These are phyloP conservation scores for Polydrusus tereticollis DNA, from an alignment of 2,888 invertebrate species.

Conservation along the genomic window DNA sequence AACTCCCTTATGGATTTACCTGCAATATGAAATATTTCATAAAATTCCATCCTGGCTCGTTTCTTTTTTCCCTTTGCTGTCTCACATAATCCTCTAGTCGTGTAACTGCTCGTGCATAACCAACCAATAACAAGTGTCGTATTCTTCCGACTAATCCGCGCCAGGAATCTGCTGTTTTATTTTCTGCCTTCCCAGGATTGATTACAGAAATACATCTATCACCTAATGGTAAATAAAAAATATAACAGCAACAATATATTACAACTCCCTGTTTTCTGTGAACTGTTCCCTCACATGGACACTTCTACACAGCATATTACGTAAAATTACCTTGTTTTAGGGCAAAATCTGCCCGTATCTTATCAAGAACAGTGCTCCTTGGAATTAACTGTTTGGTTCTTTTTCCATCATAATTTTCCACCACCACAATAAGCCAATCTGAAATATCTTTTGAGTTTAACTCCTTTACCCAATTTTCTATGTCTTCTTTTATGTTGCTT, in stretches of 20 bases:
- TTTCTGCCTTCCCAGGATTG: conserved; percentile 91
- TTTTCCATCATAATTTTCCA: conserved; percentile 92
- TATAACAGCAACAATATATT: no score
- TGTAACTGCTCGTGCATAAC: conserved; percentile 87
- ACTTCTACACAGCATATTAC: no score
- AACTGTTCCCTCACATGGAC: no score
- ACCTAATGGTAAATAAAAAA: conserved; percentile 58
- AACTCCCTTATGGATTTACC: conserved; percentile 67
- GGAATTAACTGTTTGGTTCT: conserved; percentile 93
- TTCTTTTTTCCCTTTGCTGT: conserved; percentile 89
- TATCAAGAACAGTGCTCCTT: conserved; percentile 93
- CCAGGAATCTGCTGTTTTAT: conserved; percentile 92
- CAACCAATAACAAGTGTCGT: conserved; percentile 84
- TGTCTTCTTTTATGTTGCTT: conserved; percentile 87
- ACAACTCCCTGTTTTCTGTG: no score
- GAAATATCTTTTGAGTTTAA: conserved; percentile 80
- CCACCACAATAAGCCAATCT: conserved; percentile 95
- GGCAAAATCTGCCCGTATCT: conserved; percentile 94
- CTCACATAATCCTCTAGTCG: conserved; percentile 92
- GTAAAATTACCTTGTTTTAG: conserved; percentile 78
- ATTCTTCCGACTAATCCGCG: conserved; percentile 86
- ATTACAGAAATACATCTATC: conserved; percentile 90
- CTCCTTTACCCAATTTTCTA: conserved; percentile 88
- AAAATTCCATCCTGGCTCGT: conserved; percentile 94
- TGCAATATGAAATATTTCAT: conserved; percentile 94